Evolutionary conservation across 2,888 invertebrate genomes (phyloP), one percentile per base, ranked within the genome.

Genomic region (Stenurella melanura): DNA sequence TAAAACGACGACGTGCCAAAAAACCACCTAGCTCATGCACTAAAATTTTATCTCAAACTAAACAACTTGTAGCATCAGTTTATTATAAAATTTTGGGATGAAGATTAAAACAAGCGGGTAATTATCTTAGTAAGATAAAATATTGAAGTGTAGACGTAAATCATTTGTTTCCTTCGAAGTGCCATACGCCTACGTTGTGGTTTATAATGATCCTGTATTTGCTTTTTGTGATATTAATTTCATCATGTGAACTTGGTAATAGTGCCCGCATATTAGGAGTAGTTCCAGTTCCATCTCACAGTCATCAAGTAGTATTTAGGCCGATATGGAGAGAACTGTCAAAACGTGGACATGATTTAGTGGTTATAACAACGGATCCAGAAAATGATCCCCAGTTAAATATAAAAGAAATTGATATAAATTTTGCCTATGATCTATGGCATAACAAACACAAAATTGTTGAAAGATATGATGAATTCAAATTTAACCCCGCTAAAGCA

Each of bases 311-410:
- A 26, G 82, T 82, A 0, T 86, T 84, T 58, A 74, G 83, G 34
- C 83, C 82, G 6, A 67, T 86, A 64, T 86, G 86, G 85, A 82
- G 74, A 34, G 83, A 81, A 69, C 72, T 86, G 1, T 74, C 83
- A 3, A 70, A 69, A 38, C 77, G 79, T 63, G 86, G 86, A 3
- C 85, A 85, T 56, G 79, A 85, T 69, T 74, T 85, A n/a, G 82
- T 82, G 0, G 42, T 84, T 15, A 60, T 84, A 15, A 84, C 84
- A 2, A 80, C 82, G 4, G 82, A 84, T 76, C 82, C 82, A 19
- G 82, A 90, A 0, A 88, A 89, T 34, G 88, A 90, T 67, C 70
- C 82, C 11, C 81, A 83, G 2, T 82, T 89, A 0, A 81, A 85
- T 5, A 66, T 75, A 12, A 78, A 74, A 42, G 83, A 84, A 79